These are phyloP conservation scores for Pomatostomus ruficeps DNA, from an alignment of 2,113 vertebrate genomes.

Conservation along the genomic window DNA sequence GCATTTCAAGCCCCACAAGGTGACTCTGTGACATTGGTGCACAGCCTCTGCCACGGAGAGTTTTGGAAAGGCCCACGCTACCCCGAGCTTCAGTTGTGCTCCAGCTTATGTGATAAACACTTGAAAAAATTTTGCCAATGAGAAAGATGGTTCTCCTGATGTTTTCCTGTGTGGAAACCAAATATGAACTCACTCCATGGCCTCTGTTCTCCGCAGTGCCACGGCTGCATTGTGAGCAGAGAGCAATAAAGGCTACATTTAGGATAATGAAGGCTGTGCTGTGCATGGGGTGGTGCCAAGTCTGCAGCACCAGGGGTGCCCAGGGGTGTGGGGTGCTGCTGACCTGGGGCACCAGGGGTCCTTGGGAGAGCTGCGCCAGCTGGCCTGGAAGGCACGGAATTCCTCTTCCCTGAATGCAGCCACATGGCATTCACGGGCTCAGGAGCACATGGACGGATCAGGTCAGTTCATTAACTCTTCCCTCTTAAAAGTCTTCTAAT, in stretches of 20 bases:
- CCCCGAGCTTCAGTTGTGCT: not conserved
- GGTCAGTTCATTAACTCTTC: not conserved
- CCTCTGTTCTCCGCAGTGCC: not conserved
- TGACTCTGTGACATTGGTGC: not conserved
- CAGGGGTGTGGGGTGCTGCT: not conserved
- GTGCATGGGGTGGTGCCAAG: fast-evolving
- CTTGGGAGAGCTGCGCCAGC: not conserved
- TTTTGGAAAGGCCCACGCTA: not conserved
- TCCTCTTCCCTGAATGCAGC: not conserved
- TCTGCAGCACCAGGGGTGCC: not conserved
- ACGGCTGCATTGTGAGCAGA: not conserved
- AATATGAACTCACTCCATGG: not conserved
- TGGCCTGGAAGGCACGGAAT: not conserved
- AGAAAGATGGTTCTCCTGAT: not conserved
- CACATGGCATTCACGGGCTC: not conserved
- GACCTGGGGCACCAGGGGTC: not conserved
- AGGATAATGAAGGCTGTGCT: not conserved
- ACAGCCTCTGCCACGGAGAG: not conserved
- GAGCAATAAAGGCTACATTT: not conserved
- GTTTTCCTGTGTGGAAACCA: not conserved
- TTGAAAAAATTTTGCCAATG: not conserved
- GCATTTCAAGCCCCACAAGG: not conserved
- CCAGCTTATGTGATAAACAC: not conserved
- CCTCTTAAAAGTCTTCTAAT: not conserved
- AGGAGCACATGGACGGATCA: not conserved